Conservation (phyloP, 2,797 vertebrate species). For the Phyllotis vaccarum region DNA sequence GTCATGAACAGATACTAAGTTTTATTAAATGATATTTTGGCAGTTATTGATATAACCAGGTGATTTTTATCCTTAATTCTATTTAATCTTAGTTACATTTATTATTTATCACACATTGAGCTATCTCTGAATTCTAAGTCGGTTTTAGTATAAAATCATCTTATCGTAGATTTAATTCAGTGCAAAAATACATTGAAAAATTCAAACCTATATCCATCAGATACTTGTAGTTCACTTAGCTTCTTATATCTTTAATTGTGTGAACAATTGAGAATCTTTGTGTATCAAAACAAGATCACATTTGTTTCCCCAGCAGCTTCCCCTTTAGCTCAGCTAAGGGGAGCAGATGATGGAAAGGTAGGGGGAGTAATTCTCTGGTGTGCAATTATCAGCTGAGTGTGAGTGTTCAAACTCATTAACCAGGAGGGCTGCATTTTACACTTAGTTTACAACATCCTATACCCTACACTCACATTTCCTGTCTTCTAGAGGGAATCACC, state of each 20-base stretch:
- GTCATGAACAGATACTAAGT: background rate
- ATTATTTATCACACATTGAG: background rate
- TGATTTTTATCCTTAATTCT: background rate
- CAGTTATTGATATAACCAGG: background rate
- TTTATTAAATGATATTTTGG: background rate
- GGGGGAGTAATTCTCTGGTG: background rate
- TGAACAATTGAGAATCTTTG: background rate
- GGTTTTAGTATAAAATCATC: background rate
- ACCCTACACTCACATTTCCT: background rate
- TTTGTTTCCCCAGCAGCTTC: background rate
- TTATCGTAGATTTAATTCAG: background rate
- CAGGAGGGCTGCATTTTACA: background rate
- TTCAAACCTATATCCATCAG: background rate
- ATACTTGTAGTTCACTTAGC: background rate
- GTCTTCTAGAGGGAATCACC: background rate
- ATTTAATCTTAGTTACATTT: background rate
- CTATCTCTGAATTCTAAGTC: background rate
- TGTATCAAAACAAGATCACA: background rate
- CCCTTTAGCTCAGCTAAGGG: background rate
- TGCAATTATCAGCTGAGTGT: fast-evolving
- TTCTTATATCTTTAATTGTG: background rate
- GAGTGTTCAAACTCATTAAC: background rate
- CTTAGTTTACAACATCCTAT: background rate
- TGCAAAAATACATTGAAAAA: background rate
- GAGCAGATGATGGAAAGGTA: background rate